Evolutionary conservation across 2,888 invertebrate species (phyloP).

Genomic region (Zhengitettix transpicula): DNA sequence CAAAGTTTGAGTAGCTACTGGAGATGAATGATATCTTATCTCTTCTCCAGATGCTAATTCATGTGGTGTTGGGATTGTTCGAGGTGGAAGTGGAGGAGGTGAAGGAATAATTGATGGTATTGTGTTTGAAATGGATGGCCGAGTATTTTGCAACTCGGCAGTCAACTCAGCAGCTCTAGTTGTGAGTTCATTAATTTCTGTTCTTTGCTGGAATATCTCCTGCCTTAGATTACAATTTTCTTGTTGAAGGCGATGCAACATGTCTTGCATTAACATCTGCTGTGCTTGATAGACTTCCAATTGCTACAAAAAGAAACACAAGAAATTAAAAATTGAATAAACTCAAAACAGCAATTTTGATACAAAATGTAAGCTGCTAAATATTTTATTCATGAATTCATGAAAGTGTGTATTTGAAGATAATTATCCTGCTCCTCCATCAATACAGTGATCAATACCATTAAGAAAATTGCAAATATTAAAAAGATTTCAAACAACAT

Average conservation of each 20-base stretch:
- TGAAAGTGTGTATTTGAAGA: too few species aligned
- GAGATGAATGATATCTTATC: too few species aligned
- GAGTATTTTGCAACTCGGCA: constrained; percentile 6
- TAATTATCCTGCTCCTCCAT: too few species aligned
- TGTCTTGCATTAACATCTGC: neutral
- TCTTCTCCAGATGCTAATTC: too few species aligned
- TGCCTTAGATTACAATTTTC: constrained; percentile 14
- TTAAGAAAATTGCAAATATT: too few species aligned
- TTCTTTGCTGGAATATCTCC: constrained; percentile 7
- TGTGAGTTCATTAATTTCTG: constrained; percentile 10
- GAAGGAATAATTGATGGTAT: too few species aligned
- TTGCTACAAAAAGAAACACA: neutral
- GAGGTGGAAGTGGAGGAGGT: too few species aligned
- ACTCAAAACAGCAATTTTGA: neutral
- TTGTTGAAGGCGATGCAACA: constrained; percentile 13
- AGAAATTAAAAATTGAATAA: neutral
- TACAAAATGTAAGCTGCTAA: neutral
- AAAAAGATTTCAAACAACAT: too few species aligned
- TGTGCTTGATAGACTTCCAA: neutral
- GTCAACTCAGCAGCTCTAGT: constrained; percentile 5
- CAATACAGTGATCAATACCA: too few species aligned
- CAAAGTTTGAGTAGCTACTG: too few species aligned
- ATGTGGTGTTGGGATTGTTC: too few species aligned
- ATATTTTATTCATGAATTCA: too few species aligned
- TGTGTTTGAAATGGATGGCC: neutral